Base-by-base conservation (phyloP, 35 echinoderm and acorn worm species). In the Apostichopus californicus region DNA sequence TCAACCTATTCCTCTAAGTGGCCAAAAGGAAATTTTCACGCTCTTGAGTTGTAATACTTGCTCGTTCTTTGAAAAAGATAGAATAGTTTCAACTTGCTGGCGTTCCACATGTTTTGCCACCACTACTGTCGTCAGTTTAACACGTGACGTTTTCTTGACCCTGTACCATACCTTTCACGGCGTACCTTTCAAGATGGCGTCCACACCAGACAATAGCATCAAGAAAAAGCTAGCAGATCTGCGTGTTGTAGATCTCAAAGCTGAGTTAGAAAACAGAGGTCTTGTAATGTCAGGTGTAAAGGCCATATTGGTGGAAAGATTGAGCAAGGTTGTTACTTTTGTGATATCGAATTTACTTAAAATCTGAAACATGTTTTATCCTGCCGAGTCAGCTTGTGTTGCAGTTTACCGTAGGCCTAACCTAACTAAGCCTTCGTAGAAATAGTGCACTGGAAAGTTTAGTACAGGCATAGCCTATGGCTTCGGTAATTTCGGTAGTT, bases 221-320 rank as follows among this genome's bases (percentile, higher is more conserved):
- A 77, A 77, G 34, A 79, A 91, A 79, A 91, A 91, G 59, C 89
- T 91, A 6, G 54, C 22, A 10, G 77, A 78, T 91, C 89, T 91
- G 20, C 89, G 89, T 5, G 89, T 91, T 79, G 89, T 91, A 25
- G 89, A 91, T 59, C 56, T 91, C 7, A 91, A 79, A 79, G 71
- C 89, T 91, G 89, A 91, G 20, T 54, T 91, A 21, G 89, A 91
- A 78, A 91, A 91, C 14, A 72, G 89, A 61, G 56, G 55, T 77
- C 73, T 91, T 54, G 77, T 15, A 57, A 3, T 57, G 28, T 24
- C 73, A 20, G 89, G 89, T 15, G 89, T 91, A 5, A 91, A 91
- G 77, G 89, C 89, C 77, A 73, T 91, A 55, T 91, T 91, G 73
- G 89, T 91, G n/a, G 89, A 91, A 46, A 91, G 89, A 91, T 34